Base-by-base conservation (phyloP, 2,797 vertebrate genomes). In the Artibeus lituratus region DNA sequence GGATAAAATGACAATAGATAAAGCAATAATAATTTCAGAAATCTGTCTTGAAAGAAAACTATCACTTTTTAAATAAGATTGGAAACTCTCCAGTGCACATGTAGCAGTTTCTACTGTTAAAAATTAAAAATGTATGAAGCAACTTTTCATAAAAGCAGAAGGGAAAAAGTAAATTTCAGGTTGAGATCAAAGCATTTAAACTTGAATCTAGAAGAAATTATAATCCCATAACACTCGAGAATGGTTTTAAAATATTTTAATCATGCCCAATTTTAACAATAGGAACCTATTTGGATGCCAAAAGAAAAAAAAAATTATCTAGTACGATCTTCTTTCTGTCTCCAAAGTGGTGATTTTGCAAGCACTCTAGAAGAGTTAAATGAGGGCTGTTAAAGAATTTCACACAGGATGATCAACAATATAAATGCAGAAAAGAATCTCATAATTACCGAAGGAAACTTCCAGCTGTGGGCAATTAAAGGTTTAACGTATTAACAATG, bases 381-480 rank as follows among this genome's bases (percentile, higher is more conserved):
- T 69, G 90, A 69, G 29, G 29, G 42, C 82, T 76, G 35, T 81
- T 96, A 83, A 37, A 95, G 42, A 95, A 51, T 94, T 90, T 96
- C 88, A 57, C 92, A 96, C 47, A 97, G 39, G 19, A 88, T 83
- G 83, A 96, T 88, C 94, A 97, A 97, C 57, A 39, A 94, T 51
- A 81, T 19, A 92, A 96, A 97, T 14, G 18, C 94, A 67, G 91
- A 77, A 93, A 91, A 70, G 83, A 81, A 39, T 93, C 78, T 73
- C 86, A 55, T 91, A 95, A 96, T 94, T 97, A 95, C 90, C 8
- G 9, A 35, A 97, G 55, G 47, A 55, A 97, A 73, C 84, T 95
- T 97, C 77, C 93, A 98, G 91, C 93, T 97, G 96, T 37, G 86
- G 39, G 47, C 95, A 96, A 94, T 97, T 97, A 96, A 95, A 96